Conservation (phyloP, 2,888 invertebrate genomes). For the Drosophila anceps region DNA sequence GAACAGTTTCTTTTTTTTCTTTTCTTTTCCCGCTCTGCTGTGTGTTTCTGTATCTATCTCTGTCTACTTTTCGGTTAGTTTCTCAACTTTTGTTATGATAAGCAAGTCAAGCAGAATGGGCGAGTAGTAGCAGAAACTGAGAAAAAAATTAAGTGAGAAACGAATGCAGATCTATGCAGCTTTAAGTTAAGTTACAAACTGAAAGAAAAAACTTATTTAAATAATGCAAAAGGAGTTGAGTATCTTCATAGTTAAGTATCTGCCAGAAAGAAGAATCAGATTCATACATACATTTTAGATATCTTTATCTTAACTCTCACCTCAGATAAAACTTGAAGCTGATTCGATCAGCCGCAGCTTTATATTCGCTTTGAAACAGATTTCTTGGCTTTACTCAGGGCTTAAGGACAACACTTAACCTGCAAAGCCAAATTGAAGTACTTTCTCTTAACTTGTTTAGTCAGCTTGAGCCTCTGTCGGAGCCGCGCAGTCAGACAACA, state of each 20-base stretch:
- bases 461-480: conserved; percentile 3
- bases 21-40: conserved; percentile 2
- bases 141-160: conserved; percentile 13
- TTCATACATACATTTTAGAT: not conserved
- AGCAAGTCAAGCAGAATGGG: conserved; percentile 75
- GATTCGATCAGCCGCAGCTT: not conserved
- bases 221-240: conserved; percentile 29
- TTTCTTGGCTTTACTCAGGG: conserved; percentile 50
- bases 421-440: conserved; percentile 18
- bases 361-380: conserved; percentile 44
- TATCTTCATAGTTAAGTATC: conserved; percentile 7
- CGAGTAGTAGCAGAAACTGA: conserved; percentile 17
- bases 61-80: conserved; percentile 1
- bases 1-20: conserved; percentile 22
- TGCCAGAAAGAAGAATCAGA: not conserved
- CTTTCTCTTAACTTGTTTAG: conserved; percentile 4
- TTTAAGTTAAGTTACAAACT: conserved; percentile 66
- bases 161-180: conserved; percentile 51
- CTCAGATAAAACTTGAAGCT: not conserved
- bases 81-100: conserved; percentile 75
- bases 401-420: conserved; percentile 28
- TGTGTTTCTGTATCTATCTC: not conserved
- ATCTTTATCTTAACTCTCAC: not conserved
- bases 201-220: conserved; percentile 21
- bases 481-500: conserved; percentile 60